phyloP scores from a whole-genome alignment of 2,888 invertebrate species.

The Drosophila meridionalis region DNA sequence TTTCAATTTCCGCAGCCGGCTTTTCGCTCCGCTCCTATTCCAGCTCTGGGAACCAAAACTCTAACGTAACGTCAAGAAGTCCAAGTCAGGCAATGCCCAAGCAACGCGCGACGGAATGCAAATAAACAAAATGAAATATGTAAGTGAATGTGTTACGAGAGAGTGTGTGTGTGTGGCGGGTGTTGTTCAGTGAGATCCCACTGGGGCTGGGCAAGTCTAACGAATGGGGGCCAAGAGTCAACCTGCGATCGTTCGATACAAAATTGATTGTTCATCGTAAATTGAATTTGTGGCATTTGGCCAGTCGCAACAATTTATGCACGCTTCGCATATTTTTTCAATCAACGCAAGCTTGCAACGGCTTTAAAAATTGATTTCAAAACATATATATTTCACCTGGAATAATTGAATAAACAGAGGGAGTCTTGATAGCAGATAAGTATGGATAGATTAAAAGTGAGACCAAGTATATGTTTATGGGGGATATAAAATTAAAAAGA shows the following conservation, averaged over 20 bases:
- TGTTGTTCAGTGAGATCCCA: constrained; percentile 37
- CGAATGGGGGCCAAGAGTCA: constrained; percentile 74
- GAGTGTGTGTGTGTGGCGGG: constrained; percentile 18
- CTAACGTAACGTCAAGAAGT: constrained; percentile 45
- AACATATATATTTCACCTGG: constrained; percentile 26
- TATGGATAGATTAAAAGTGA: not conserved
- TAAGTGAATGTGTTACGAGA: constrained; percentile 44
- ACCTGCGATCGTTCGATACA: constrained; percentile 63
- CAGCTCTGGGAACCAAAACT: constrained; percentile 54
- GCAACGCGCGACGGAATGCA: constrained; percentile 45
- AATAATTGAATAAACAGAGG: not conserved
- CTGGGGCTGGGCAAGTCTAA: constrained; percentile 47
- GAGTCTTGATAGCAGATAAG: not conserved
- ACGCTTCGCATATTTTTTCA: constrained; percentile 46
- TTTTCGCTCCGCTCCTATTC: constrained; percentile 10
- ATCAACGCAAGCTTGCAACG: constrained; percentile 33
- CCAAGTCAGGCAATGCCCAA: constrained; percentile 21
- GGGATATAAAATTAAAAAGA: not conserved
- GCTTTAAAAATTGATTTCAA: constrained; percentile 12
- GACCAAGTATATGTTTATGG: not conserved
- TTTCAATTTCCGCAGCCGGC: constrained; percentile 62
- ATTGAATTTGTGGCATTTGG: constrained; percentile 68
- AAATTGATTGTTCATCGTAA: constrained; percentile 69
- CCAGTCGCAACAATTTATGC: constrained; percentile 55
- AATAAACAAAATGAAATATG: constrained; percentile 73